These are phyloP conservation scores for Microhierax caerulescens DNA, from an alignment of 2,797 vertebrate species.

Conservation along the genomic window DNA sequence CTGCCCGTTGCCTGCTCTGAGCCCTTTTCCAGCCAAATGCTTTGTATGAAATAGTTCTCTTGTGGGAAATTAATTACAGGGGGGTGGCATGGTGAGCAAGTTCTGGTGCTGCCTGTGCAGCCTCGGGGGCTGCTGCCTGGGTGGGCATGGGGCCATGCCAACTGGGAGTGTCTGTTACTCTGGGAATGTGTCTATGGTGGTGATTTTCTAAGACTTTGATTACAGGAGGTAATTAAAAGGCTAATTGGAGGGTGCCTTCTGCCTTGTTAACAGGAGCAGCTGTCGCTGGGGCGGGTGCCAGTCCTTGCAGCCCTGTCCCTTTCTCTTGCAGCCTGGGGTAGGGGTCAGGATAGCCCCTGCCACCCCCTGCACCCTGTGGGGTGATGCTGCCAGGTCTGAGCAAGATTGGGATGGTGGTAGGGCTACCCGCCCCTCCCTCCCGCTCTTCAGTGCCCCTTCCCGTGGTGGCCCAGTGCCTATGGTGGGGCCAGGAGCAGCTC, in stretches of 20 bases:
- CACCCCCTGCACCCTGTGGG: background rate
- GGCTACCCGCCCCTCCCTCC: background rate
- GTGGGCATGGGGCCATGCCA: accelerated
- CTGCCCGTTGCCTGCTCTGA: background rate
- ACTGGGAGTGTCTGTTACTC: background rate
- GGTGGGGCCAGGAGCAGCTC: background rate
- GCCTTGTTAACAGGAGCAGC: background rate
- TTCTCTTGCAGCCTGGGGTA: background rate
- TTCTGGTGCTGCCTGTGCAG: background rate
- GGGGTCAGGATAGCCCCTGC: background rate
- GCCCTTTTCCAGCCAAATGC: background rate
- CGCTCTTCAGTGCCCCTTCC: background rate
- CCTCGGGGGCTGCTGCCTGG: background rate
- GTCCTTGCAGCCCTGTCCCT: background rate
- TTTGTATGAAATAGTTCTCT: background rate
- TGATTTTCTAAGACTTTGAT: constrained; percentile 60
- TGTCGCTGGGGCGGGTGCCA: background rate
- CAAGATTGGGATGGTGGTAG: accelerated
- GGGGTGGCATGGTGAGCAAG: background rate
- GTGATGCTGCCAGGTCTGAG: background rate
- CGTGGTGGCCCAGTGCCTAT: accelerated
- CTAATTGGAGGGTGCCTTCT: background rate
- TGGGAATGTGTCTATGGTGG: constrained; percentile 3
- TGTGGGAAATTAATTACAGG: background rate
- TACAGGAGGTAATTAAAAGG: constrained; percentile 61